These are phyloP conservation scores for Thalassoma bifasciatum DNA, from an alignment of 2,113 vertebrate species.

Conservation along the genomic window DNA sequence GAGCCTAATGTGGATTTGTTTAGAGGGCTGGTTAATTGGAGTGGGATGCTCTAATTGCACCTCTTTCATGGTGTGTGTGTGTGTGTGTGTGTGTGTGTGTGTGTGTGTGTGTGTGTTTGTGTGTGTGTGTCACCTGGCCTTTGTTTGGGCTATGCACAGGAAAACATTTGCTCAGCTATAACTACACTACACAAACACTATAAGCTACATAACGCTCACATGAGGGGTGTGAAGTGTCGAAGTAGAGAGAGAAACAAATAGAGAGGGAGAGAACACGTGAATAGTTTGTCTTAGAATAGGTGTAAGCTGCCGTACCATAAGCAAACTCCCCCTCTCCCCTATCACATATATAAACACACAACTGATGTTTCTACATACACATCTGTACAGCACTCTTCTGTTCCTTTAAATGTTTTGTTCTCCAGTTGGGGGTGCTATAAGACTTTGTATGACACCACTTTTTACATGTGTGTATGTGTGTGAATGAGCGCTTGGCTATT, in stretches of 20 bases:
- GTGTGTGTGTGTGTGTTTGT: constrained; percentile 37
- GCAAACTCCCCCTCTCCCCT: not conserved
- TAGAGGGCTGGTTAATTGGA: constrained; percentile 88
- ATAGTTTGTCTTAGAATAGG: constrained; percentile 32
- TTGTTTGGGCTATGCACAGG: constrained; percentile 76
- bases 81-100: too few relatives aligned
- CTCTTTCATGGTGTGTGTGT: constrained; percentile 82
- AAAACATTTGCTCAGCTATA: constrained; percentile 78
- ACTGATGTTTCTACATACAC: constrained; percentile 17
- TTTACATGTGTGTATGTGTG: not conserved
- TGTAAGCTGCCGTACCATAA: constrained; percentile 17
- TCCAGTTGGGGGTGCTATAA: constrained; percentile 81
- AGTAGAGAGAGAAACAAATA: constrained; percentile 46
- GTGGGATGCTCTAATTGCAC: constrained; percentile 85
- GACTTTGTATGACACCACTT: constrained; percentile 61
- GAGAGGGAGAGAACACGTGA: constrained; percentile 30
- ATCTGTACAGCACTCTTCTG: constrained; percentile 6
- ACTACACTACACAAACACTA: constrained; percentile 68
- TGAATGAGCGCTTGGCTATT: constrained; percentile 1
- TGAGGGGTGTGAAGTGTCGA: constrained; percentile 65
- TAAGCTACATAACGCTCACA: constrained; percentile 62
- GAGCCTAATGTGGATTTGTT: constrained; percentile 86
- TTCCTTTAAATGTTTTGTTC: constrained; percentile 33
- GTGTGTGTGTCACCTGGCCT: constrained; percentile 75
- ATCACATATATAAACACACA: constrained; percentile 16